Evolutionary conservation across 2,797 vertebrate genomes (phyloP), one percentile per base, ranked within the genome.

Genomic region (Clarias fuscus): DNA sequence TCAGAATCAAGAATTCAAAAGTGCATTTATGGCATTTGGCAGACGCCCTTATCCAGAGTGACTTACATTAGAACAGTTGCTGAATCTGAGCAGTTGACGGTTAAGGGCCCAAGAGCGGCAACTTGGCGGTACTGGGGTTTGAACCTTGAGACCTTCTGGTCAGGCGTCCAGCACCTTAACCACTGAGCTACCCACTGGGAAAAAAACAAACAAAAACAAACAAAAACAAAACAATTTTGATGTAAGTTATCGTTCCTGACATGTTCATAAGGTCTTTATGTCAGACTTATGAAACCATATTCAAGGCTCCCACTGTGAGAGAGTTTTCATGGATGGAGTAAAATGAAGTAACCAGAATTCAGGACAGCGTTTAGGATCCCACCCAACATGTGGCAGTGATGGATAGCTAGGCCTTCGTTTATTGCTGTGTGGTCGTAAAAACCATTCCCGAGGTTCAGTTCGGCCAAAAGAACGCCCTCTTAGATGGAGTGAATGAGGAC

Each of bases 341-440:
- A 56, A 75, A 73, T 24, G 10, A 48, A n/a, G 71, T n/a, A 15
- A 73, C 43, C 4, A 3, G 24, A 37, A 71, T 11, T 71, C 33
- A 37, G 33, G 68, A 7, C 37, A 24, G 43, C 43, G 14, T 59
- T 59, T 93, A 90, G 88, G 56, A 87, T 90, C 86, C 62, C 84
- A 90, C 86, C 89, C 65, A 48, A 24, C n/a, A 30, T n/a, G 53
- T 58, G 73, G 53, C 48, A 76, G 6, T 94, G 93, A 94, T 94
- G 86, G 93, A 95, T 94, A 33, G 85, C 79, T 5, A 84, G 86
- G 85, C 37, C 92, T 89, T 68, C 88, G 89, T 92, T 92, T 90
- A 92, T 89, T 89, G n/a, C 18, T 2, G 85, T 85, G 88, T 59
- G 86, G 82, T 87, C 82, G 17, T 58, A 37, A 40, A 33, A 78